Base-by-base conservation (phyloP, 2,888 invertebrate species). In the Perizoma affinitatum region DNA sequence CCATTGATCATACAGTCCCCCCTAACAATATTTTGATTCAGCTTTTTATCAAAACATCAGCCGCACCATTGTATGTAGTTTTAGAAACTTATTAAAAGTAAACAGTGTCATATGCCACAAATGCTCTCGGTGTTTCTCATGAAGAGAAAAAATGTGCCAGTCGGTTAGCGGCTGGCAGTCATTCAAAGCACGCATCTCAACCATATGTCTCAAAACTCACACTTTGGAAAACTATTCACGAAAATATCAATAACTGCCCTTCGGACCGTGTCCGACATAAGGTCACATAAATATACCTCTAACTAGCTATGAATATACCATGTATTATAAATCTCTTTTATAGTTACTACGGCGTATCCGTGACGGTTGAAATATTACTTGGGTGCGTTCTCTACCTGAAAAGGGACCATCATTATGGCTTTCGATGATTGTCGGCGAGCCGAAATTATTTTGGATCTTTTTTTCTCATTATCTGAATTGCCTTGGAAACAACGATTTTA, bases 331-430 rank as follows among this genome's bases (percentile, higher is more conserved):
- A 90, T 88, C 87, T 87, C 82, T 83, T 90, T 90, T 88, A 90
- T 88, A 82, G 87, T 86, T 85, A 82, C 88, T 78, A 85, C 77
- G 76, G 78, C 77, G 79, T 82, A 84, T 83, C 85, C 85, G 74
- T 87, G 90, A 84, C 90, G 84, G 86, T 87, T 91, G 86, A 90
- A 89, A 90, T 91, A 92, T 88, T 84, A 87, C 87, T 90, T 86
- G 80, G 86, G 86, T 84, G 84, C 83, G 76, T 85, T 85, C 75
- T 87, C 88, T 92, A 92, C 92, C 92, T 92, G 91, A 82, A 85
- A 86, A 85, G 84, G 90, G 90, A 82, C 86, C 85, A 80, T 90
- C 88, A 89, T 90, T 89, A 91, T 86, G 79, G 78, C 72, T 75
- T 71, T 75, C 78, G 77, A 87, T 90, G 88, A 90, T 87, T 89